Conservation (phyloP, 2,888 invertebrate species). For the Synanthedon tipuliformis region DNA sequence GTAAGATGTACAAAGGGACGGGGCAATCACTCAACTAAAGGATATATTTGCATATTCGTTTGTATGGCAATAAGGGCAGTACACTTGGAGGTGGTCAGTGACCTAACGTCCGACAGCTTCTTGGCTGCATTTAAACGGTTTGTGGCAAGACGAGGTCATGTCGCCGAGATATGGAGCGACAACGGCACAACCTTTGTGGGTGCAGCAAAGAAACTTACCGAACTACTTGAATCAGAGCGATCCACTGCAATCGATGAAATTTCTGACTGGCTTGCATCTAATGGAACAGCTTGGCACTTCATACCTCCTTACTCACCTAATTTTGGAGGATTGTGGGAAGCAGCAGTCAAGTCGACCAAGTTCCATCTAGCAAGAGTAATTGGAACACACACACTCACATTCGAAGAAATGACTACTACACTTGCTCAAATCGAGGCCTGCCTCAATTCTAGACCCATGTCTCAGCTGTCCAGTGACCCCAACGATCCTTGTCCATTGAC, state of each 20-base stretch:
- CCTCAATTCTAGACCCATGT: conserved; percentile 7
- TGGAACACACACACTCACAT: conserved; percentile 3
- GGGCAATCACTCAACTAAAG: conserved; percentile 7
- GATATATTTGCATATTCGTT: conserved; percentile 10
- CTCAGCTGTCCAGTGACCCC: conserved; percentile 1
- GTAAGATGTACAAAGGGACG: conserved; percentile 12
- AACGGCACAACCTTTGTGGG: conserved; percentile 14
- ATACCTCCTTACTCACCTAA: conserved; percentile 10
- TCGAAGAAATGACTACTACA: conserved; percentile 3
- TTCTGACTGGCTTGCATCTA: conserved; percentile 2
- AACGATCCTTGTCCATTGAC: conserved; percentile 6
- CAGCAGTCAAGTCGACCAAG: conserved; percentile 6
- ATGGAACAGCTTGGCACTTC: conserved; percentile 9
- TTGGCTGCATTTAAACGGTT: conserved; percentile 12
- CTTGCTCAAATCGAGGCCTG: conserved; percentile 8
- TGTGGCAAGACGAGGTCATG: conserved; percentile 8
- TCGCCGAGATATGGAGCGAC: conserved; percentile 8
- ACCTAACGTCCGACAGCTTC: conserved; percentile 14
- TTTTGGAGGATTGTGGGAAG: conserved; percentile 10
- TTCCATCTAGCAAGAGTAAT: conserved; percentile 6
- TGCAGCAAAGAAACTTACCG: background rate
- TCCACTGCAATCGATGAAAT: background rate
- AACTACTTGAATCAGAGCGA: background rate
- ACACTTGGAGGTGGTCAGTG: background rate
- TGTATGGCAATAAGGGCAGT: conserved; percentile 12